These are phyloP conservation scores for Cheirogaleus major DNA, from an alignment of 2,797 vertebrate genomes.

Conservation along the genomic window DNA sequence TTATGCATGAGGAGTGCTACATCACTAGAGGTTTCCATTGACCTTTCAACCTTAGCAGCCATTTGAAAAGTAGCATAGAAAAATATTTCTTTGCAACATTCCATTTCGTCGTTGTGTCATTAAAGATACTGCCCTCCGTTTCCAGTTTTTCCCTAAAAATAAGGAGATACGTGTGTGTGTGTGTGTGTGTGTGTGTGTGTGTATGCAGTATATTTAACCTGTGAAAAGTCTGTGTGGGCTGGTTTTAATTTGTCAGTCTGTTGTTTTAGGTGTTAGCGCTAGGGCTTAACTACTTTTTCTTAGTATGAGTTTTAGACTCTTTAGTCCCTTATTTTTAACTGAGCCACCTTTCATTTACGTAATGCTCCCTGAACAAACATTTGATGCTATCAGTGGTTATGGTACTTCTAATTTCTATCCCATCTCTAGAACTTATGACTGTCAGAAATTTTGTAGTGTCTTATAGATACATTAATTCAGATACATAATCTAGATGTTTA, in stretches of 20 bases:
- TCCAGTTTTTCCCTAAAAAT: background rate
- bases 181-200: background rate
- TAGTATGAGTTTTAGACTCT: background rate
- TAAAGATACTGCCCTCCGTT: background rate
- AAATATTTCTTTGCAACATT: background rate
- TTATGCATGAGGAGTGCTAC: background rate
- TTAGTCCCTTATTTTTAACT: background rate
- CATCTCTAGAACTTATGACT: background rate
- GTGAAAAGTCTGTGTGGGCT: background rate
- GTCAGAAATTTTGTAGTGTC: background rate
- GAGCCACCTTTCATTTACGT: background rate
- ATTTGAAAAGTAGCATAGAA: background rate
- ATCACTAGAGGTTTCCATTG: background rate
- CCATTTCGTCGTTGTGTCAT: background rate
- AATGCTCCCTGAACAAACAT: background rate
- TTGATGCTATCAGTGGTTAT: background rate
- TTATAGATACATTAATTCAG: background rate
- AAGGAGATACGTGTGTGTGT: background rate
- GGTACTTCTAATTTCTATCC: background rate
- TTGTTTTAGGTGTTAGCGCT: background rate
- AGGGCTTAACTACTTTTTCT: background rate
- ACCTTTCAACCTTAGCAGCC: background rate
- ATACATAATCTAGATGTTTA: background rate
- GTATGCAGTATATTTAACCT: background rate
- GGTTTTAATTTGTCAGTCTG: background rate